A percentile compares a stretch with the other conserved stretches of the same genome.
These are phyloP conservation scores for Ferrisia virgata DNA, from an alignment of 2,888 invertebrate species.

Conservation along the genomic window DNA sequence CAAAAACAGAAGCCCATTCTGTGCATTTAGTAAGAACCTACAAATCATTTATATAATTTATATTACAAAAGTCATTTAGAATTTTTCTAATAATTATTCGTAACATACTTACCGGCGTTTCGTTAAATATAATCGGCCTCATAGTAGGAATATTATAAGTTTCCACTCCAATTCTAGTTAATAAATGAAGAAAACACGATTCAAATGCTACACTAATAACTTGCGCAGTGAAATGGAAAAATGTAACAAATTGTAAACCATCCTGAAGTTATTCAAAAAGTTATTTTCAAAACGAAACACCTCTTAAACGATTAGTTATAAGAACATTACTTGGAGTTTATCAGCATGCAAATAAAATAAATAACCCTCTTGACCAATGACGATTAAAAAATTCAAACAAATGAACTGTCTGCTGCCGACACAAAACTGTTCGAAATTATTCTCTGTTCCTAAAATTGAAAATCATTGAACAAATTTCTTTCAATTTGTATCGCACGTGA, in stretches of 20 bases:
- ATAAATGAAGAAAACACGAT: conserved; percentile 67
- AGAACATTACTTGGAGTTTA: background rate
- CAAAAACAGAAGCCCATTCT: conserved; percentile 23
- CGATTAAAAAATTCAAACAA: conserved; percentile 9
- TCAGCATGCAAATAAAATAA: conserved; percentile 2
- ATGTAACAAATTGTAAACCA: conserved; percentile 57
- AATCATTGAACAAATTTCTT: background rate
- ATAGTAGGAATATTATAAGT: conserved; percentile 62
- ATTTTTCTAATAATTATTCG: too few species aligned
- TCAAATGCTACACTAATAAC: conserved; percentile 66
- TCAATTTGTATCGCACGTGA: background rate
- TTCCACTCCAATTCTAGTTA: conserved; percentile 73
- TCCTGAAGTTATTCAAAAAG: conserved; percentile 2
- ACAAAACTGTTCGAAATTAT: background rate
- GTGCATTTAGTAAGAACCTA: conserved; percentile 2
- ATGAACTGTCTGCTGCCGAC: background rate
- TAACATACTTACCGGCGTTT: conserved; percentile 21
- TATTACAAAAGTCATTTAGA: too few species aligned
- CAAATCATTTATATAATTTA: too few species aligned
- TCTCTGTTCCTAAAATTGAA: background rate
- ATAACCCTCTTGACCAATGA: conserved; percentile 32
- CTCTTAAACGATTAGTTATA: background rate
- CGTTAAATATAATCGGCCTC: conserved; percentile 1
- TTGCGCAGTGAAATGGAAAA: conserved; percentile 70
- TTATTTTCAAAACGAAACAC: background rate